Percentiles rank a stretch among this genome's conserved stretches.
These are phyloP conservation scores for Sebastes hubbsi DNA, from an alignment of 2,797 vertebrate genomes.

Conservation along the genomic window DNA sequence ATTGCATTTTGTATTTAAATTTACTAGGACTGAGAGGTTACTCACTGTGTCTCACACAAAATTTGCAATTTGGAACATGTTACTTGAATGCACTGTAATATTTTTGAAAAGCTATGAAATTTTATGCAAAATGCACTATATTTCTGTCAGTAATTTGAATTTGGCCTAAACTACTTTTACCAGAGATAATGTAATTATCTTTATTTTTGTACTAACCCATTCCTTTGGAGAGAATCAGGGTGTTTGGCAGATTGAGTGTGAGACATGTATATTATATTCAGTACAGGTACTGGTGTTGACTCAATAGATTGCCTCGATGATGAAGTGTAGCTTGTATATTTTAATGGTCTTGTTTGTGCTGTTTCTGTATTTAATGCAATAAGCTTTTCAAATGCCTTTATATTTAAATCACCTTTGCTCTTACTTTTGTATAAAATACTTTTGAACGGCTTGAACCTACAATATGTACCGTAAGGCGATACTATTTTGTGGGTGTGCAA, in stretches of 20 bases:
- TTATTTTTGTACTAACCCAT: neutral
- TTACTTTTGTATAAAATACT: neutral
- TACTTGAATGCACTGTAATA: neutral
- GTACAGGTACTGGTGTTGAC: neutral
- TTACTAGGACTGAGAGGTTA: neutral
- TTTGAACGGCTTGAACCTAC: slow-evolving; percentile 6
- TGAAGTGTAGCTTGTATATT: slow-evolving; percentile 1
- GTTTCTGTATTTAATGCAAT: neutral
- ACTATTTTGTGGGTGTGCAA: slow-evolving; percentile 54
- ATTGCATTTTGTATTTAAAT: neutral
- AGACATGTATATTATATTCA: neutral
- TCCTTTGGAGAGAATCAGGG: neutral
- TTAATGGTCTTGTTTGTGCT: neutral
- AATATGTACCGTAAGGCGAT: slow-evolving; percentile 17
- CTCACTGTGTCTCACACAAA: neutral
- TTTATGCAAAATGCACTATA: neutral
- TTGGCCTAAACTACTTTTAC: neutral
- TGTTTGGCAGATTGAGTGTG: neutral
- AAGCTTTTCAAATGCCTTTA: neutral
- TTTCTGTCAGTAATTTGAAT: slow-evolving; percentile 12
- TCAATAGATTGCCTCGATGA: neutral
- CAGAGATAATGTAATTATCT: neutral
- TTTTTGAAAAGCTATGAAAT: neutral
- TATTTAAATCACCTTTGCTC: neutral
- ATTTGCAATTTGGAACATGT: neutral